Base-by-base conservation (phyloP, 2,888 invertebrate species). In the Homarus gammarus region DNA sequence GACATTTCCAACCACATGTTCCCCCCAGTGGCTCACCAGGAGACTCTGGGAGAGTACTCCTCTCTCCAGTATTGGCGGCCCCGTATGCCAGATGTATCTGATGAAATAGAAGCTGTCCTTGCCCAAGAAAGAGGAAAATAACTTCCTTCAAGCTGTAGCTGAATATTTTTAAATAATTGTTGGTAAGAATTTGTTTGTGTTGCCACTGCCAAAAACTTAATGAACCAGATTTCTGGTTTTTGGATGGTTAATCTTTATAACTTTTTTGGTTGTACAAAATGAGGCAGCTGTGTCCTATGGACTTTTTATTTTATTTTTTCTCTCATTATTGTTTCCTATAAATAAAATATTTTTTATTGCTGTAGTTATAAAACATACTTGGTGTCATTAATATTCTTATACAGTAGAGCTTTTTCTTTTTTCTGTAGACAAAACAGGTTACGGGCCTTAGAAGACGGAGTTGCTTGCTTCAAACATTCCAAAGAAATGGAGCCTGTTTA, bases 1-100 rank as follows among this genome's bases (percentile, higher is more conserved):
- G 97, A 97, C 94, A 96, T 99, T 92, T 99, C 98, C 92, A 99
- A 99, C 95, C 98, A 98, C 94, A 96, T 99, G 94, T 99, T 99
- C 94, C 99, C 99, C 92, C 94, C 94, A 0, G 92, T 93, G 73
- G 96, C 97, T 78, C 95, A 95, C 93, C 95, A 95, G 93, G 96
- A 94, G 86, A 92, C 92, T 18, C 92, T 93, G 27, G 93, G 93
- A 70, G 95, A 95, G 90, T 99, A 96, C 95, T 97, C 97, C 90
- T 96, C 97, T 93, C 98, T 98, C 93, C 96, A 97, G 93, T 99
- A 96, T 94, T 99, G 99, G 99, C 96, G 98, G 92, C 97, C 97
- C 92, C 98, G 98, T 15, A 95, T 99, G 92, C 96, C 95, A 2
- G 95, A 95, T 91, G 93, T 95, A 61, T 84, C 89, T n/a, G 64